Evolutionary conservation across 1,140 invertebrate species (phyloP), one percentile per base, ranked within the genome.

Genomic region (Leptopilina boulardi): DNA sequence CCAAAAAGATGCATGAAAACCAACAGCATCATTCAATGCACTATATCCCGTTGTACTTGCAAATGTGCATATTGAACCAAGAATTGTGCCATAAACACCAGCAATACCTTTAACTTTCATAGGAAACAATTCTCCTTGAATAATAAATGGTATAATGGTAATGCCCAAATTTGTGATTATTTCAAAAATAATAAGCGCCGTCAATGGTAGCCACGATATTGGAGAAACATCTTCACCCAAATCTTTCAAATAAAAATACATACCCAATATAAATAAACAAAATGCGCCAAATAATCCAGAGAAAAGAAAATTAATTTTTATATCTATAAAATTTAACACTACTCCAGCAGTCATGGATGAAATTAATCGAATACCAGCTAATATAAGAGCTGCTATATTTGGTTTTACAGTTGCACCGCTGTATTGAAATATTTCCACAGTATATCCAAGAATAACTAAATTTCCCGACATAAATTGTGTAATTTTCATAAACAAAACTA

Each of bases 381-480:
- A 18, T 6, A 51, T 51, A 2, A 51, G 13, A 2, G 47, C 47
- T 0, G 47, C 47, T 51, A 15, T 51, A 18, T 15, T 4, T 0
- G 47, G 13, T 18, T 51, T 51, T 51, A 51, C 15, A 4, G 47
- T 6, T 18, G 47, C 18, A 51, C n/a, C n/a, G 18, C 47, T 18
- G n/a, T 18, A n/a, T 51, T 51, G 5, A 51, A 51, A 51, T 1
- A 51, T 51, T 51, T 51, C 47, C 1, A 51, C 15, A 1, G 47
- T 15, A 18, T 51, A 51, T 0, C 47, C 47, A 51, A 51, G 47
- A 18, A 51, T 51, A 6, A 18, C 8, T 51, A 51, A 18, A n/a
- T 51, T 2, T 1, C 95, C 94, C 41, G 93, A 95, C 56, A 96
- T 92, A 83, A 96, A 95, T 85, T 96, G 96, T 3, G 95, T 94